Evolutionary conservation across 1,140 invertebrate genomes (phyloP), one percentile per base, ranked within the genome.

Genomic region (Hesperophylax magnus): DNA sequence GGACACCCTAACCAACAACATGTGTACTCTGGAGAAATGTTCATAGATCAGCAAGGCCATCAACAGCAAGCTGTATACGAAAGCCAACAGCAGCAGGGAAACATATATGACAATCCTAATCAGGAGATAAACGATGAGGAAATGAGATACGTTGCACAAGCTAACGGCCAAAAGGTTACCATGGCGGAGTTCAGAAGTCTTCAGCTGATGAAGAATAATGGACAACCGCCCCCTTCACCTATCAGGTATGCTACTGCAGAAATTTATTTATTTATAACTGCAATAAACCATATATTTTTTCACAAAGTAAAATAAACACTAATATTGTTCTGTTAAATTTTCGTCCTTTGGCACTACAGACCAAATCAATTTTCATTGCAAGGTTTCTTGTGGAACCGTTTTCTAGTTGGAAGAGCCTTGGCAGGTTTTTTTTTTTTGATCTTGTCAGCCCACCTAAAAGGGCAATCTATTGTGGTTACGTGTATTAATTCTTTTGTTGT

Each of bases 121-220:
- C 72, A 76, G 72, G 17, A n/a, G 56, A 17, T 60, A 58, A 60
- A 60, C 17, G 34, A 72, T 86, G 85, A 61, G 79, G 88, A 89
- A 58, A 80, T 86, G 56, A 88, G 88, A 80, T 81, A 89, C 47
- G 81, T 90, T 15, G 88, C 88, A 1, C 82, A 90, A 17, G 81
- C 82, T 0, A 89, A 87, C 72, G 89, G 89, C 14, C 88, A 89
- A 74, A 86, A 87, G 74, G 87, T 90, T 11, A 87, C 88, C 6
- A 72, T 90, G 24, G 88, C 87, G 0, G 89, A 90, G 69, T 90
- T 87, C 75, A 89, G 87, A 72, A 84, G 88, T 56, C 83, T 88
- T 76, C 88, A 87, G 15, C 87, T 88, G 74, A 74, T 60, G 34
- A 80, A 76, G 52, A 83, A 63, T 53, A 76, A 76, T 76, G 61